Base-by-base conservation (phyloP, 1,140 invertebrate genomes). In the Stenopsyche tienmushanensis region DNA sequence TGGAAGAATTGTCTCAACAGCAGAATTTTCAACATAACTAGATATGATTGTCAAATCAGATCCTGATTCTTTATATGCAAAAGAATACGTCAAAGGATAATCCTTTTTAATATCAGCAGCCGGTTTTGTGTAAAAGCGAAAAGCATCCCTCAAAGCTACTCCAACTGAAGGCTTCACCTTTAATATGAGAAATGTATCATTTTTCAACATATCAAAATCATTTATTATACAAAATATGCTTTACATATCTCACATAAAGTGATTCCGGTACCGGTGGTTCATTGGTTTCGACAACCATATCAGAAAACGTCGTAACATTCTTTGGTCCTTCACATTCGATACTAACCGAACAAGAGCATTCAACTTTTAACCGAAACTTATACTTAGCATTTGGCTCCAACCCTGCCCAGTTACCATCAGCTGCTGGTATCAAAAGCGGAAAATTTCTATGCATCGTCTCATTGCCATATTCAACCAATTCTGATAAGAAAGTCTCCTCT, bases 401-500 rank as follows among this genome's bases (percentile, higher is more conserved):
- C 9, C 67, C 67, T 13, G 45, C 9, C 64, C 67, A 64, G 34
- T 23, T 15, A 3, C 24, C 54, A 47, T 13, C 45, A 5, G 29
- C 50, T 3, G 20, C 47, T 2, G 67, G 67, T 10, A 70, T 59
- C 7, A 66, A 13, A 13, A 70, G 23, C 20, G 67, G 67, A 47
- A 59, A 70, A 29, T 59, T 60, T 49, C 59, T 54, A 23, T 45
- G 24, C 0, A 70, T 3, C 2, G 67, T 66, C 17, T 70, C 60
- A 49, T 70, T 70, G 3, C 64, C 54, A 34, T 52, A 70, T 23
- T 70, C 67, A n/a, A 64, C 67, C 26, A 70, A 58, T 41, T 70
- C 67, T 2, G 67, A 70, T 26, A 70, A 25, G 54, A 70, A 70
- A 3, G 67, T 70, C 47, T 70, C 67, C 26, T 70, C 67, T 10